Evolutionary conservation across 2,797 vertebrate genomes (phyloP), one percentile per base, ranked within the genome.

Genomic region (Carapus acus): DNA sequence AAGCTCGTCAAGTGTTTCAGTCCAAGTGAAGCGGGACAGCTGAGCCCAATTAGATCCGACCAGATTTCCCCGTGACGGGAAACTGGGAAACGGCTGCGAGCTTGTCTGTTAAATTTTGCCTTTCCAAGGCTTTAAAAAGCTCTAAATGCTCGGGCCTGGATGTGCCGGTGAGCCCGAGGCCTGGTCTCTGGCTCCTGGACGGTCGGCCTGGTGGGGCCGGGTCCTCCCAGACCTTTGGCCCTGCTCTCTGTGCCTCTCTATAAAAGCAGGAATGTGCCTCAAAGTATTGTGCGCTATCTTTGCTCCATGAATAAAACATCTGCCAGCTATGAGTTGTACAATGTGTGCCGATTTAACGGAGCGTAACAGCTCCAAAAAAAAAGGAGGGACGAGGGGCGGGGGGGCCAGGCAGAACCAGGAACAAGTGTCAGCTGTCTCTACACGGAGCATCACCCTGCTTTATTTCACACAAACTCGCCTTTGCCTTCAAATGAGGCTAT

Each of bases 201-300:
- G n/a, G n/a, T n/a, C n/a, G n/a, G n/a, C n/a, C n/a, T n/a, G 62
- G 64, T 77, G 78, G 61, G 47, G 78, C 76, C 70, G 68, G 67
- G 78, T 81, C 59, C 37, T 77, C 77, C 77, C 57, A 67, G 62
- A 74, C 74, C 58, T 62, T 71, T 58, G 58, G 44, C 60, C 63
- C 61, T 55, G 69, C 36, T 73, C 69, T 67, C 67, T 59, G 67
- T 73, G 57, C 68, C 67, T 76, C 65, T 79, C 85, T 82, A 83
- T 84, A 84, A 87, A 87, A 82, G 71, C 81, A 83, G 84, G 82
- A 88, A 86, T 85, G 82, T 72, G 73, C 79, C 82, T 83, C 75
- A 80, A 84, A 84, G 74, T 82, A 84, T 27, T 79, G 70, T 58
- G 59, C 71, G 79, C 65, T 74, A 80, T 87, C 81, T 85, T 75